Percentiles rank a stretch among this genome's conserved stretches.
These are phyloP conservation scores for Cryptotermes secundus DNA, from an alignment of 1,140 invertebrate species.

Conservation along the genomic window DNA sequence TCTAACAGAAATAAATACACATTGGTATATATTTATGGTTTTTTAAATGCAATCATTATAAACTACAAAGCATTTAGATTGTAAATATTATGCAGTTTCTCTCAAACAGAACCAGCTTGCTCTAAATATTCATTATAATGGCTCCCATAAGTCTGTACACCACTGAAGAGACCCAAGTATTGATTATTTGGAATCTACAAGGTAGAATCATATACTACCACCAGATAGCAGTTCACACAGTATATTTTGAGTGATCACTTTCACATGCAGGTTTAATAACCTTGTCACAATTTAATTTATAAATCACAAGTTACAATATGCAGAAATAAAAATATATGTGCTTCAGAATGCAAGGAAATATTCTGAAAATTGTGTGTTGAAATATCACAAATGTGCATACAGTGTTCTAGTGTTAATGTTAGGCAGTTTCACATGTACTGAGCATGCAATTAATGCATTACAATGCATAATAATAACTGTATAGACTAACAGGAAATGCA, in stretches of 20 bases:
- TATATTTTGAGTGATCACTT: background rate
- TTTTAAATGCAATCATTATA: background rate
- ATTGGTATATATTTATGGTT: background rate
- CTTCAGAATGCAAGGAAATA: no score
- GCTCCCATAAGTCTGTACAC: constrained; percentile 29
- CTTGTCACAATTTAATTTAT: background rate
- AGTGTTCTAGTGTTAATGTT: no score
- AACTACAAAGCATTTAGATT: background rate
- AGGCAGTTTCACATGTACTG: no score
- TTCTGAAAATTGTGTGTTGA: no score
- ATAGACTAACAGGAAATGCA: no score
- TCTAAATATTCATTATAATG: constrained; percentile 21
- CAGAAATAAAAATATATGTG: no score
- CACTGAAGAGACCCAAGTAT: constrained; percentile 25
- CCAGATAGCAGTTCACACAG: constrained; percentile 11
- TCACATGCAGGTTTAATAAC: background rate
- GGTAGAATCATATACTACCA: background rate
- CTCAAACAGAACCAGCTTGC: background rate
- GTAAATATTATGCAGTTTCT: background rate
- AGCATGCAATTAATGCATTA: no score
- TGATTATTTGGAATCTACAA: constrained; percentile 25
- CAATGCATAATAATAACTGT: no score
- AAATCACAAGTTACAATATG: no score
- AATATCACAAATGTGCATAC: no score
- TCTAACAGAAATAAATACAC: background rate